phyloP scores from a whole-genome alignment of 2,888 invertebrate species.

The Caenorhabditis imperialis region DNA sequence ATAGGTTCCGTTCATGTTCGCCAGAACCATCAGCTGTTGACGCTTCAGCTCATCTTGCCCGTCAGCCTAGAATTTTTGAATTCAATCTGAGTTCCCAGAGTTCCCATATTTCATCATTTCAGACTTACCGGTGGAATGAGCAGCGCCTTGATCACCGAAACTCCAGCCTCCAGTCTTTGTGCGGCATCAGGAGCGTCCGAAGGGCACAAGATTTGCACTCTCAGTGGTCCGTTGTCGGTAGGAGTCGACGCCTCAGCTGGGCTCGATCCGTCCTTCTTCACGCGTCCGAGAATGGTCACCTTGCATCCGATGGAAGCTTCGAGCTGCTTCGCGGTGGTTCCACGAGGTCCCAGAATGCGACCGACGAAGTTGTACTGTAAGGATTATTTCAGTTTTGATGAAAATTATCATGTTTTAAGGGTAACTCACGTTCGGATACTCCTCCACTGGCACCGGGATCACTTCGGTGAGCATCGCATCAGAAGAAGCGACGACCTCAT shows the following conservation, averaged over 20 bases:
- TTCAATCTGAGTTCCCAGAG: too few relatives aligned
- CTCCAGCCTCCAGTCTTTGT: constrained; percentile 25
- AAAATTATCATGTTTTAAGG: background rate
- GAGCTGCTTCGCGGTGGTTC: constrained; percentile 51
- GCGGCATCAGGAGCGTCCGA: constrained; percentile 29
- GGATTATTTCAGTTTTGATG: background rate
- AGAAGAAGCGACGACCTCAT: background rate
- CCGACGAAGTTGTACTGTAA: constrained; percentile 54
- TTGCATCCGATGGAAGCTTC: constrained; percentile 47
- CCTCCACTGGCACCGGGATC: constrained; percentile 32
- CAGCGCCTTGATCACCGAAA: constrained; percentile 24
- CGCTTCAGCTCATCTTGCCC: constrained; percentile 55
- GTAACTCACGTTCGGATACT: constrained; percentile 30
- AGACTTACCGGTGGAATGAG: constrained; percentile 46
- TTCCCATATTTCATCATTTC: too few relatives aligned
- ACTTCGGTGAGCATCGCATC: constrained; percentile 29
- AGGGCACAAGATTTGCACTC: constrained; percentile 41
- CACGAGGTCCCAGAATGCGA: constrained; percentile 52
- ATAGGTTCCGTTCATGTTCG: constrained; percentile 52
- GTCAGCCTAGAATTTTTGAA: constrained; percentile 35
- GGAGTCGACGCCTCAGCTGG: background rate
- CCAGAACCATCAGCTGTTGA: constrained; percentile 49
- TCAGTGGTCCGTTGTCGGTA: constrained; percentile 31
- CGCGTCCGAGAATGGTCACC: constrained; percentile 36
- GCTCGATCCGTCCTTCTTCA: constrained; percentile 12